phyloP scores from a whole-genome alignment of 2,113 vertebrate species.

The Notarius lentiginosus region DNA sequence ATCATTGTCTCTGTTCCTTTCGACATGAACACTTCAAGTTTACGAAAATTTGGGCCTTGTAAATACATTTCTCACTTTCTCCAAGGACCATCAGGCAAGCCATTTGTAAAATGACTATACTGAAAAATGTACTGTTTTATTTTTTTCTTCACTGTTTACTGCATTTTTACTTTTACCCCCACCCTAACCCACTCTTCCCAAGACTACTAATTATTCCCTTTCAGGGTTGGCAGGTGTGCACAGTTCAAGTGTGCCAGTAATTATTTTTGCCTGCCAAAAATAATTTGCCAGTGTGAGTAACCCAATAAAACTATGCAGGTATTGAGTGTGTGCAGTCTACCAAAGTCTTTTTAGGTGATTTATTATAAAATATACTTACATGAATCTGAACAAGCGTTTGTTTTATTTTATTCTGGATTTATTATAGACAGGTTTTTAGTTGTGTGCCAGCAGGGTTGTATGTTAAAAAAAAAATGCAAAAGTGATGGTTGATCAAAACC shows the following conservation, averaged over 20 bases:
- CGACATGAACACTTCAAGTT: background rate
- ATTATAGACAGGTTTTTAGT: background rate
- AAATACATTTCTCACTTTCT: background rate
- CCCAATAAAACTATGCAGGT: conserved; percentile 28
- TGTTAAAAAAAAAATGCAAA: background rate
- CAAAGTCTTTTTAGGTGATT: conserved; percentile 7
- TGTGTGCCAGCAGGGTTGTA: background rate
- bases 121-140: background rate
- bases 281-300: background rate
- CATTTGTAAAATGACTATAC: background rate
- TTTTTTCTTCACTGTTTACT: background rate
- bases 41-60: background rate
- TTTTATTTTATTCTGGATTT: conserved; percentile 2
- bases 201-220: conserved; percentile 1
- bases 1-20: background rate
- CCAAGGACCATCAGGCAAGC: background rate
- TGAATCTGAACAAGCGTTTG: conserved; percentile 5
- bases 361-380: conserved; percentile 9
- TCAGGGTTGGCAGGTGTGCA: background rate
- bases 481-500: conserved; percentile 27
- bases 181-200: background rate
- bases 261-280: conserved; percentile 19
- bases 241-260: conserved; percentile 6
- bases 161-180: background rate
- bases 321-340: conserved; percentile 1